phyloP scores from a whole-genome alignment of 2,888 invertebrate species.

The Drosophila neotestacea region DNA sequence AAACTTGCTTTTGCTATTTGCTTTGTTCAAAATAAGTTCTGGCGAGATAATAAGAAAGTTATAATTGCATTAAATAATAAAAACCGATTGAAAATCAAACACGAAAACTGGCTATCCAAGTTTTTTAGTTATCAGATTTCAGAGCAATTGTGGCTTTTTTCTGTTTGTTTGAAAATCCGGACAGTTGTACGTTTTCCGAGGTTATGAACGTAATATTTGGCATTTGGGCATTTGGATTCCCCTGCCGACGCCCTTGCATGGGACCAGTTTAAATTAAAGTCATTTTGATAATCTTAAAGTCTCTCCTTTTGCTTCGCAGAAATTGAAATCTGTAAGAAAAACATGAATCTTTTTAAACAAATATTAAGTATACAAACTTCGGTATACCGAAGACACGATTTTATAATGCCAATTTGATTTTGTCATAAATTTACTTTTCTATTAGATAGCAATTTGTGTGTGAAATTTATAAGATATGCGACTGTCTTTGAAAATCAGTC shows the following conservation, averaged over 20 bases:
- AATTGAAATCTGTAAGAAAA: not conserved
- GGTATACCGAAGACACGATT: constrained; percentile 3
- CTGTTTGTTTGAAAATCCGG: too few relatives aligned
- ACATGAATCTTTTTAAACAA: not conserved
- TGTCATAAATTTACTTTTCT: constrained; percentile 9
- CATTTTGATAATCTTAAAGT: not conserved
- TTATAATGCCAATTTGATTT: constrained; percentile 18
- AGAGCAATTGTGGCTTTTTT: too few relatives aligned
- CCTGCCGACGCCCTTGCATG: constrained; percentile 6
- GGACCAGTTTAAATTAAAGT: constrained; percentile 51
- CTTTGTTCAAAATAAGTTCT: too few relatives aligned
- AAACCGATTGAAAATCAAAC: too few relatives aligned
- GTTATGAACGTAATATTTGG: too few relatives aligned
- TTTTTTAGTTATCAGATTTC: too few relatives aligned
- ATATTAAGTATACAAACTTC: constrained; percentile 7
- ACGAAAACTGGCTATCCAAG: too few relatives aligned
- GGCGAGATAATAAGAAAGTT: too few relatives aligned
- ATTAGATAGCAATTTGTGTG: constrained; percentile 22
- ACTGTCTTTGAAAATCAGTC: constrained; percentile 17
- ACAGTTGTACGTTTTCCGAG: too few relatives aligned
- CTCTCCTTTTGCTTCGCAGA: not conserved
- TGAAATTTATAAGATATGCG: constrained; percentile 20
- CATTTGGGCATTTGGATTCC: too few relatives aligned
- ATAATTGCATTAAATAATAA: too few relatives aligned
- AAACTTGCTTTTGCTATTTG: too few relatives aligned